These are phyloP conservation scores for Eudyptes chrysolophus DNA, from an alignment of 2,113 vertebrate genomes.

Conservation along the genomic window DNA sequence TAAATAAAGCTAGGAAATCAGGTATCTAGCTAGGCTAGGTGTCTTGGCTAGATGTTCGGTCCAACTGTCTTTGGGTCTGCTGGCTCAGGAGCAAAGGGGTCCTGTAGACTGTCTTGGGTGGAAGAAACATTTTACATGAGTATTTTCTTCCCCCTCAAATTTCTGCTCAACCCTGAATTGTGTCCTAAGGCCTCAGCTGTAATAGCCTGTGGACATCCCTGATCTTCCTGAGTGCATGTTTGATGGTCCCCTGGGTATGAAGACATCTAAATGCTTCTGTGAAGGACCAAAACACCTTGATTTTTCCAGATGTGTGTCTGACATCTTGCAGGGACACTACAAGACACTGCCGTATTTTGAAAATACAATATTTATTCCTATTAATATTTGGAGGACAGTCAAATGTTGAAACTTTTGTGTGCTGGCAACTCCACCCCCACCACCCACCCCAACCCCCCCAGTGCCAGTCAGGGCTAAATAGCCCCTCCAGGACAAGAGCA, in stretches of 20 bases:
- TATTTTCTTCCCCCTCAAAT: not conserved
- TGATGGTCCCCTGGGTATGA: not conserved
- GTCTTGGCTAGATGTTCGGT: not conserved
- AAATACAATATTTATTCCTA: not conserved
- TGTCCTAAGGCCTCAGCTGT: not conserved
- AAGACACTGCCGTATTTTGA: not conserved
- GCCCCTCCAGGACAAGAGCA: not conserved
- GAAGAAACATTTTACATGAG: not conserved
- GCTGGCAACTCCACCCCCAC: not conserved
- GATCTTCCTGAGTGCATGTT: not conserved
- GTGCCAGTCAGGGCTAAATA: not conserved
- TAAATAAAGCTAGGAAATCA: not conserved
- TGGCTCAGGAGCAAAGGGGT: fast-evolving
- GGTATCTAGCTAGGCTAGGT: not conserved
- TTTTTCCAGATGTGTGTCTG: not conserved
- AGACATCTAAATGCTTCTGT: not conserved
- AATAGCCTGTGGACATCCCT: not conserved
- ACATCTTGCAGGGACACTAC: not conserved
- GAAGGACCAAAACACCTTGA: not conserved
- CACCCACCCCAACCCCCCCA: not conserved
- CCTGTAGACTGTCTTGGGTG: not conserved
- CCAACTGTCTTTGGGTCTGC: not conserved
- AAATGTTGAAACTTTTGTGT: not conserved
- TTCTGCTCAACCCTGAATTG: not conserved
- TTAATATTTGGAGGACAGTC: not conserved